These are phyloP conservation scores for Polydrusus pterygomalis DNA, from an alignment of 2,888 invertebrate species.

Conservation along the genomic window DNA sequence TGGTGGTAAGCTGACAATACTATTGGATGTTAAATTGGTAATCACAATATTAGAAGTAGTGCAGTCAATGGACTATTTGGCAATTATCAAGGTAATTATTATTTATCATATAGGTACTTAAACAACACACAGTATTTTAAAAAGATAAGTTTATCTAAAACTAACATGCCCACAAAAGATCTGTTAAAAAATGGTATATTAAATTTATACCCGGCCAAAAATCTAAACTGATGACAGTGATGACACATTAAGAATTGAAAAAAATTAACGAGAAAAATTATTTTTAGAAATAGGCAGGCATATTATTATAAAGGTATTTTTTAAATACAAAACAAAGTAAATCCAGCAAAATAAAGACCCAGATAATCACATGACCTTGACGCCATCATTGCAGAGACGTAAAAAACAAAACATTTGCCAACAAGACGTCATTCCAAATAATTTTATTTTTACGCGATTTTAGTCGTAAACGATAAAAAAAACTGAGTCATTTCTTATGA, in stretches of 20 bases:
- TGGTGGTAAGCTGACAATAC: too few relatives aligned
- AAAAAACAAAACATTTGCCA: slow-evolving; percentile 55
- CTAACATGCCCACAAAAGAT: too few relatives aligned
- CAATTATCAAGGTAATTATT: too few relatives aligned
- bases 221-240: neutral
- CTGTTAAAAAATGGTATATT: too few relatives aligned
- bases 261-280: slow-evolving; percentile 1
- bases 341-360: slow-evolving; percentile 5
- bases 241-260: neutral
- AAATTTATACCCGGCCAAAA: too few relatives aligned
- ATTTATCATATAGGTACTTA: too few relatives aligned
- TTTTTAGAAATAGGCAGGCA: slow-evolving; percentile 18
- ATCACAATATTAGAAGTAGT: too few relatives aligned
- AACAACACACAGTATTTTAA: too few relatives aligned
- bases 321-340: slow-evolving; percentile 15
- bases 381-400: slow-evolving; percentile 61
- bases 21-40: too few relatives aligned
- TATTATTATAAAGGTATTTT: neutral
- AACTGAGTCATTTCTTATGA: neutral
- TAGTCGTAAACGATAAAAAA: neutral
- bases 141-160: too few relatives aligned
- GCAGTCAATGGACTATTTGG: too few relatives aligned
- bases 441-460: slow-evolving; percentile 21
- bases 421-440: slow-evolving; percentile 36
- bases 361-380: slow-evolving; percentile 59